These are phyloP conservation scores for Lycophotia porphyrea DNA, from an alignment of 2,888 invertebrate genomes.

Conservation along the genomic window DNA sequence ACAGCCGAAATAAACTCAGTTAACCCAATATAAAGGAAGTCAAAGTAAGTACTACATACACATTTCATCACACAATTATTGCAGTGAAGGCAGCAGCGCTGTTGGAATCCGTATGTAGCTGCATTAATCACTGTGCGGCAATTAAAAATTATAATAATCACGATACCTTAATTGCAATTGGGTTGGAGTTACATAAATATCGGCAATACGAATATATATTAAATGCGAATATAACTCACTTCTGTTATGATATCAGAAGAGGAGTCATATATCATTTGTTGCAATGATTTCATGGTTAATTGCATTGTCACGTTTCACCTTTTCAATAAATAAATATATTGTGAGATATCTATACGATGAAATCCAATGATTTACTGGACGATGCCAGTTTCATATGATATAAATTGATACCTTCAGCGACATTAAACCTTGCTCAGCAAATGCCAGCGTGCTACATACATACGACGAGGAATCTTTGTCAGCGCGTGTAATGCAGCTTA, in stretches of 20 bases:
- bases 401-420: not conserved
- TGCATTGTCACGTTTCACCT: conserved; percentile 20
- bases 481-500: conserved; percentile 19
- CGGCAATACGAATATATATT: conserved; percentile 31
- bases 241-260: conserved; percentile 12
- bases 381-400: not conserved
- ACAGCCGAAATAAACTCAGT: not conserved
- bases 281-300: conserved; percentile 33
- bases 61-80: conserved; percentile 46
- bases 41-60: conserved; percentile 11
- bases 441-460: not conserved
- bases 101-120: conserved; percentile 32
- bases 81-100: conserved; percentile 29
- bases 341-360: not conserved
- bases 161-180: conserved; percentile 58
- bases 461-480: not conserved
- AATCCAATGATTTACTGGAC: conserved; percentile 2
- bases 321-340: conserved; percentile 35
- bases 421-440: not conserved
- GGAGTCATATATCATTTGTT: conserved; percentile 29
- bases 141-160: conserved; percentile 60
- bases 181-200: conserved; percentile 59
- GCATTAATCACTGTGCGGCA: conserved; percentile 53
- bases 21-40: conserved; percentile 6
- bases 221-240: conserved; percentile 27